A percentile compares a stretch with the other conserved stretches of the same genome.
Evolutionary conservation across 2,888 invertebrate species (phyloP).

Genomic region (Chromoteleia sp.): DNA sequence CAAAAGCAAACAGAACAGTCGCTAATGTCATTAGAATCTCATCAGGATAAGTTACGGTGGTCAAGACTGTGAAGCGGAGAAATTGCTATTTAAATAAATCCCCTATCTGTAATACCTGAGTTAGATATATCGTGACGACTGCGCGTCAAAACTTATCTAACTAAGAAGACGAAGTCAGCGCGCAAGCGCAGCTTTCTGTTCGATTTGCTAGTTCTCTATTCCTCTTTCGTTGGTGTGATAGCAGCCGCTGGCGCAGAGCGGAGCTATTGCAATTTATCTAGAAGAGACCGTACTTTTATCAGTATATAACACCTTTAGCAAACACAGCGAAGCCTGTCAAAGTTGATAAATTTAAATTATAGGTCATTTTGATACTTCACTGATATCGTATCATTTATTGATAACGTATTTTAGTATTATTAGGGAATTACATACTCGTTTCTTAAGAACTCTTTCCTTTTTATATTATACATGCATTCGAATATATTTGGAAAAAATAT

Average conservation of each 20-base stretch:
- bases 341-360: constrained; percentile 56
- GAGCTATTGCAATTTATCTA: constrained; percentile 68
- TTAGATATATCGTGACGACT: constrained; percentile 67
- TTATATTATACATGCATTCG: too few relatives aligned
- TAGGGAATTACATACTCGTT: too few relatives aligned
- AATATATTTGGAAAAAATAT: too few relatives aligned
- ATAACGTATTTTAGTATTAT: too few relatives aligned
- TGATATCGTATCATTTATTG: too few relatives aligned
- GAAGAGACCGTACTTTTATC: constrained; percentile 64
- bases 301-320: constrained; percentile 59
- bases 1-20: constrained; percentile 57
- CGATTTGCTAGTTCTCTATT: constrained; percentile 69
- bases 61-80: constrained; percentile 55
- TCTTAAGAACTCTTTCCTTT: too few relatives aligned
- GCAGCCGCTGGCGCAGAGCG: constrained; percentile 62
- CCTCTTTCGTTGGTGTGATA: constrained; percentile 65
- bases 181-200: constrained; percentile 63
- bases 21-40: constrained; percentile 66
- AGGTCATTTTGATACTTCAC: constrained; percentile 27
- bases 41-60: constrained; percentile 62
- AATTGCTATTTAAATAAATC: constrained; percentile 69
- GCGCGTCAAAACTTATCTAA: constrained; percentile 68
- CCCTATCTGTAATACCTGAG: constrained; percentile 62
- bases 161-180: constrained; percentile 62
- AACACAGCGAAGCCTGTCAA: constrained; percentile 54